These are phyloP conservation scores for Sternotherus odoratus DNA, from an alignment of 2,797 vertebrate species.

Conservation along the genomic window DNA sequence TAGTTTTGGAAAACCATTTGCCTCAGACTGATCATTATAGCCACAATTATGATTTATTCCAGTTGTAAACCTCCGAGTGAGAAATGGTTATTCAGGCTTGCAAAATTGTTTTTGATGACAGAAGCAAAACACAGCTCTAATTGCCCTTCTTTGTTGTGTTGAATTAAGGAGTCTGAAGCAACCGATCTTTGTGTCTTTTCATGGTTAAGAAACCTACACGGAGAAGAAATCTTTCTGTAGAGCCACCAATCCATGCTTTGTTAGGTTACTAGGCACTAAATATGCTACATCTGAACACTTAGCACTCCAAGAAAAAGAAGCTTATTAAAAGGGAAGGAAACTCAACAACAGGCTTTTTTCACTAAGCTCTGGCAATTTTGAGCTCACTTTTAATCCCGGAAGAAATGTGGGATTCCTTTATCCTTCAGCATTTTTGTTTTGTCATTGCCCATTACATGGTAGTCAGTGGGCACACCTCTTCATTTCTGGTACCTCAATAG, in stretches of 20 bases:
- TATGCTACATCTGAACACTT: conserved; percentile 78
- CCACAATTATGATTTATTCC: conserved; percentile 45
- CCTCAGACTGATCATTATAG: conserved; percentile 24
- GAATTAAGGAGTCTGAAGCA: conserved; percentile 82
- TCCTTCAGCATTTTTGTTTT: conserved; percentile 12
- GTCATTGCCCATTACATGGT: conserved; percentile 45
- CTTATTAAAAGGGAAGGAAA: conserved; percentile 73
- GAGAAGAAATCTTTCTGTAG: conserved; percentile 74
- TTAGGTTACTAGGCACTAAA: conserved; percentile 84
- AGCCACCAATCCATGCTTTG: conserved; percentile 80
- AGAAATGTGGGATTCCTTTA: conserved; percentile 71
- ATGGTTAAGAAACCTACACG: conserved; percentile 80
- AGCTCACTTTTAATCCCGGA: conserved; percentile 76
- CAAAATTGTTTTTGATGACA: conserved; percentile 62
- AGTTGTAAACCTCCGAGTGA: conserved; percentile 40
- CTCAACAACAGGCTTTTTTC: conserved; percentile 67
- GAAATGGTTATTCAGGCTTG: conserved; percentile 34
- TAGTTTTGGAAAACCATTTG: neutral
- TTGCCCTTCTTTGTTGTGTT: conserved; percentile 77
- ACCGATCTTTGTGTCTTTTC: conserved; percentile 80
- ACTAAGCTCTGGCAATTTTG: conserved; percentile 65
- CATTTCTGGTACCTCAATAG: neutral
- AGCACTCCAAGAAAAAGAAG: conserved; percentile 71
- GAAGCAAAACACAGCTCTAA: conserved; percentile 69
- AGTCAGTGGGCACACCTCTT: conserved; percentile 28